phyloP scores from a whole-genome alignment of 92 coral and sea anemone species.

The Epizoanthus stellaris region DNA sequence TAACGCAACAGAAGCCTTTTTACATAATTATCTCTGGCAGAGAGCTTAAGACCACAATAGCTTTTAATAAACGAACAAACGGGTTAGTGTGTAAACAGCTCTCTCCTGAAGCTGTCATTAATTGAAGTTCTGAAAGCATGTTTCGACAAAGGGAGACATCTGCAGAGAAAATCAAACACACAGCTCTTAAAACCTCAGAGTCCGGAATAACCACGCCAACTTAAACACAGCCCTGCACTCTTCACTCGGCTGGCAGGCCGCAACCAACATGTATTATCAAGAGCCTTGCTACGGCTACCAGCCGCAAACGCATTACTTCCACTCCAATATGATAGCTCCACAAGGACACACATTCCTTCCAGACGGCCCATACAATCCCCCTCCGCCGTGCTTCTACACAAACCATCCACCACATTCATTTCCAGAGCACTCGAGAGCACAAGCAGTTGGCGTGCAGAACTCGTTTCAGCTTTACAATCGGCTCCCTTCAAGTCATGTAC shows the following conservation, averaged over 20 bases:
- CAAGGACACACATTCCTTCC: conserved; percentile 31
- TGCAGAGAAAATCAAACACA: conserved; percentile 39
- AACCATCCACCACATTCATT: conserved; percentile 16
- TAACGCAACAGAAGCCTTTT: conserved; percentile 38
- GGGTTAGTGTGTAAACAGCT: conserved; percentile 69
- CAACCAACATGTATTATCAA: conserved; percentile 18
- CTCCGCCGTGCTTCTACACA: conserved; percentile 28
- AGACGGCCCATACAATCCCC: conserved; percentile 18
- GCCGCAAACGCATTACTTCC: conserved; percentile 8
- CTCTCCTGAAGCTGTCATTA: conserved; percentile 68
- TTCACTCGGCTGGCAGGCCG: not conserved
- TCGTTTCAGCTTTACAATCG: conserved; percentile 16
- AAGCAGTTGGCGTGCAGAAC: conserved; percentile 19
- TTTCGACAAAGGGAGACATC: conserved; percentile 47
- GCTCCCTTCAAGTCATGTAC: conserved; percentile 20
- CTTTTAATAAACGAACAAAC: conserved; percentile 75
- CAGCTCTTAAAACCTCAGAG: conserved; percentile 28
- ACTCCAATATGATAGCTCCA: conserved; percentile 14
- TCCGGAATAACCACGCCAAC: conserved; percentile 36
- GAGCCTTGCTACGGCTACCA: conserved; percentile 11
- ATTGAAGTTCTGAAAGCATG: conserved; percentile 46
- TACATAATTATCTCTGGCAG: conserved; percentile 65
- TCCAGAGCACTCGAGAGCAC: conserved; percentile 24
- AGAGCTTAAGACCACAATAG: conserved; percentile 56
- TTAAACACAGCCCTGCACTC: not conserved